phyloP scores from a whole-genome alignment of 2,888 invertebrate species.

The Ormia ochracea region DNA sequence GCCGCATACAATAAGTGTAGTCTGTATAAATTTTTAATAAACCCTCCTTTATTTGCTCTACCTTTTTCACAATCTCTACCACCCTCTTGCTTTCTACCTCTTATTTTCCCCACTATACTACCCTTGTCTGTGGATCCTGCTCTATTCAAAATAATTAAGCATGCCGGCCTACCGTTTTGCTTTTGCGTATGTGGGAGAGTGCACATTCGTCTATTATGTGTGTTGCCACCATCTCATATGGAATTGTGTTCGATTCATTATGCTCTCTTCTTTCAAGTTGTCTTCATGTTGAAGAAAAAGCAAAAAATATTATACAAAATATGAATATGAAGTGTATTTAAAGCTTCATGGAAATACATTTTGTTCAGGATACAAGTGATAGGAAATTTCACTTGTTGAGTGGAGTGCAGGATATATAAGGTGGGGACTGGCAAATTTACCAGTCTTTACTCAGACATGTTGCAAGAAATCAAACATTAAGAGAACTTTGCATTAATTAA shows the following conservation, averaged over 20 bases:
- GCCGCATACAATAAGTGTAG: not conserved
- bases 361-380: not conserved
- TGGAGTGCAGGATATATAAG: not conserved
- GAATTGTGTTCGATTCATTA: constrained; percentile 12
- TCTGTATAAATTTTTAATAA: constrained; percentile 7
- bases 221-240: not conserved
- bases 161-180: not conserved
- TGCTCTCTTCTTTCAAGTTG: not conserved
- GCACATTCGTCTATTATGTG: not conserved
- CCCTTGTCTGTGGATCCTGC: not conserved
- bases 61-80: not conserved
- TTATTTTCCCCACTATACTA: no score
- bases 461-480: no score
- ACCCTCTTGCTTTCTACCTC: not conserved
- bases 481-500: no score
- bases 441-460: no score
- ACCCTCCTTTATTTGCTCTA: not conserved
- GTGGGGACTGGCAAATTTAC: no score
- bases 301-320: not conserved
- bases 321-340: constrained; percentile 17
- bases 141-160: not conserved
- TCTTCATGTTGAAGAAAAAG: not conserved
- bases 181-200: not conserved
- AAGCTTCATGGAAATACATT: constrained; percentile 4
- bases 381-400: not conserved